A percentile compares a stretch with the other conserved stretches of the same genome.
Conservation (phyloP, 2,888 invertebrate species). For the Lasioglossum lativentre region DNA sequence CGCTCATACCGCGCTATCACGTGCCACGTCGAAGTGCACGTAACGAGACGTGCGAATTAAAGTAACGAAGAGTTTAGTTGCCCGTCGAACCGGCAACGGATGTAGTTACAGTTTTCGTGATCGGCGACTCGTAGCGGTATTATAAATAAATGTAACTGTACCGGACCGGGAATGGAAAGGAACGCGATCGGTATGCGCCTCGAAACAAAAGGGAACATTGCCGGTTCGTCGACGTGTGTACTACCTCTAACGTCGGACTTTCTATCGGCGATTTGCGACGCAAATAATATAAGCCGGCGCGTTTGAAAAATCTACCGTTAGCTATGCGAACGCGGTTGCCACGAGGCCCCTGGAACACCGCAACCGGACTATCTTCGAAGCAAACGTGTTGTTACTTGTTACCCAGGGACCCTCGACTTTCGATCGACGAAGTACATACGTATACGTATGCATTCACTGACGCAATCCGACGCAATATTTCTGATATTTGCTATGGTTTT, state of each 20-base stretch:
- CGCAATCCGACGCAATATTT: too few relatives aligned
- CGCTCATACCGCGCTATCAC: slow-evolving; percentile 49
- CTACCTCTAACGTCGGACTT: not conserved
- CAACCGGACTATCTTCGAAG: slow-evolving; percentile 41
- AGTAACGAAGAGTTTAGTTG: slow-evolving; percentile 57
- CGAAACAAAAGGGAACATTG: slow-evolving; percentile 39
- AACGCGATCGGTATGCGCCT: slow-evolving; percentile 12
- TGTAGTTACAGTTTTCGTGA: slow-evolving; percentile 49
- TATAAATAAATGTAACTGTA: slow-evolving; percentile 51
- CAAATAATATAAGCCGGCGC: not conserved
- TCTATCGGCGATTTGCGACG: slow-evolving; percentile 26
- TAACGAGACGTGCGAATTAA: slow-evolving; percentile 63
- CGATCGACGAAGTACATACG: not conserved
- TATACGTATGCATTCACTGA: not conserved
- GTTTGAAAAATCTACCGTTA: slow-evolving; percentile 15
- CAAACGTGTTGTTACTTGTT: not conserved
- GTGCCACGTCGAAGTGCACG: slow-evolving; percentile 46
- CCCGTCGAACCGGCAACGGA: slow-evolving; percentile 36
- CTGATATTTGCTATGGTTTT: too few relatives aligned
- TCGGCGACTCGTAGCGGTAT: slow-evolving; percentile 14
- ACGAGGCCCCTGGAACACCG: slow-evolving; percentile 25
- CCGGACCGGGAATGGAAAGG: not conserved
- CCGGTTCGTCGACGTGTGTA: slow-evolving; percentile 6
- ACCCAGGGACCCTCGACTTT: not conserved
- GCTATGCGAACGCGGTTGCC: not conserved